Evolutionary conservation across 1,140 invertebrate species (phyloP).

Genomic region (Pogonus chalceus): DNA sequence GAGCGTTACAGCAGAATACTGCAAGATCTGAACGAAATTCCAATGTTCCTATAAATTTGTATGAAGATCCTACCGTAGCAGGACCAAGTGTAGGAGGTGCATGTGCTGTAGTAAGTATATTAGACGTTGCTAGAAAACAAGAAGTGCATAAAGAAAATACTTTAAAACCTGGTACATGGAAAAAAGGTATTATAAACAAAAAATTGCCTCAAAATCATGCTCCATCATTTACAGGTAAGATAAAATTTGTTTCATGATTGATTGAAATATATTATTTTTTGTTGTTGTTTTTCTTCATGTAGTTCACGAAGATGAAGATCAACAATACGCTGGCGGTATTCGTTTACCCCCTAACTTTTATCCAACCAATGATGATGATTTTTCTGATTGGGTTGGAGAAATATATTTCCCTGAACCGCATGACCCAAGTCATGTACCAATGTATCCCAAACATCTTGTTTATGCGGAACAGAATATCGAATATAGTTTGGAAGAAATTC

Average conservation of each 20-base stretch:
- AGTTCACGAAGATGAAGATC: slow-evolving; percentile 49
- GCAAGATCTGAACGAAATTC: neutral
- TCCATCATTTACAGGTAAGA: slow-evolving; percentile 35
- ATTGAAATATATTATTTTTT: slow-evolving; percentile 1
- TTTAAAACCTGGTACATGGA: slow-evolving; percentile 53
- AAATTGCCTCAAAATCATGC: slow-evolving; percentile 15
- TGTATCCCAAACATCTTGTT: slow-evolving; percentile 30
- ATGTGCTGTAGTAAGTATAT: slow-evolving; percentile 35
- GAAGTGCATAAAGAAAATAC: slow-evolving; percentile 51
- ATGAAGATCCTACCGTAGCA: neutral
- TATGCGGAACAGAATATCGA: slow-evolving; percentile 36
- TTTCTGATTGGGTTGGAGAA: slow-evolving; percentile 40
- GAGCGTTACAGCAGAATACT: neutral
- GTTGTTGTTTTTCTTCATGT: slow-evolving; percentile 25
- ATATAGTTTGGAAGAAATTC: slow-evolving; percentile 57
- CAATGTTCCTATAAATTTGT: neutral
- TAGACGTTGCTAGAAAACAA: slow-evolving; percentile 42
- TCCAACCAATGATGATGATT: slow-evolving; percentile 44
- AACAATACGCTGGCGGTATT: slow-evolving; percentile 16
- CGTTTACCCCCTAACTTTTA: slow-evolving; percentile 37
- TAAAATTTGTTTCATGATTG: slow-evolving; percentile 4
- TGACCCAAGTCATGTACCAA: slow-evolving; percentile 43
- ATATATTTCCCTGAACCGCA: slow-evolving; percentile 50
- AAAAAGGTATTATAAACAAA: slow-evolving; percentile 28
- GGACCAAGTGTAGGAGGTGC: slow-evolving; percentile 2